Base-by-base conservation (phyloP, 2,797 vertebrate genomes). In the Menidia menidia region DNA sequence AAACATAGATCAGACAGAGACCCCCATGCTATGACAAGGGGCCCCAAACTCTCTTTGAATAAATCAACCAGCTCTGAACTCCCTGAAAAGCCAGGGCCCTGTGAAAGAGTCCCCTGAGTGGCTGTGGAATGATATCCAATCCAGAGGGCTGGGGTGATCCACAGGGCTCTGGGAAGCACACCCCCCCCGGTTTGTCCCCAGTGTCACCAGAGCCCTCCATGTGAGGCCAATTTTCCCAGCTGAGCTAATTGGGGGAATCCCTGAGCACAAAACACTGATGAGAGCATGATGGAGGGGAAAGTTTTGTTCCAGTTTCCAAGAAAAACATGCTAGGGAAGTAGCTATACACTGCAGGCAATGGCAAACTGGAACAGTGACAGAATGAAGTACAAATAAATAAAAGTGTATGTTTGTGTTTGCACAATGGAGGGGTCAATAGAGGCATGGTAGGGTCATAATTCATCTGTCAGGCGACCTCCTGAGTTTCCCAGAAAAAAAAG, bases 231-330 rank as follows among this genome's bases (percentile, higher is more conserved):
- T 89, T 84, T 78, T 93, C 83, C 75, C 69, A 60, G 76, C 74
- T 64, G 64, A 81, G 68, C 87, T 92, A 89, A 93, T 90, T 90
- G 92, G 90, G 35, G 89, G 93, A 91, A 91, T 90, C 93, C 92
- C 93, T 83, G 45, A 80, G 75, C 88, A 74, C 59, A 18, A 35
- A 75, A 78, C 76, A 11, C 83, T 84, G 87, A 88, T 86, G 89
- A 89, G 82, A 88, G 87, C 77, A 81, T 83, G 85, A 82, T 75
- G 78, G 80, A 85, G 74, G 69, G 84, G 74, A 86, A 89, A 86
- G 75, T 89, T 88, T 89, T 77, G 69, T 75, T 60, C 48, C 13
- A 0, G 59, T 54, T 64, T 93, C 90, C 92, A 93, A 93, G 74
- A 73, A 92, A 92, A 93, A 91, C 91, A 93, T 70, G 77, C 61